phyloP scores from a whole-genome alignment of 2,797 vertebrate species.

The Pipistrellus pygmaeus region DNA sequence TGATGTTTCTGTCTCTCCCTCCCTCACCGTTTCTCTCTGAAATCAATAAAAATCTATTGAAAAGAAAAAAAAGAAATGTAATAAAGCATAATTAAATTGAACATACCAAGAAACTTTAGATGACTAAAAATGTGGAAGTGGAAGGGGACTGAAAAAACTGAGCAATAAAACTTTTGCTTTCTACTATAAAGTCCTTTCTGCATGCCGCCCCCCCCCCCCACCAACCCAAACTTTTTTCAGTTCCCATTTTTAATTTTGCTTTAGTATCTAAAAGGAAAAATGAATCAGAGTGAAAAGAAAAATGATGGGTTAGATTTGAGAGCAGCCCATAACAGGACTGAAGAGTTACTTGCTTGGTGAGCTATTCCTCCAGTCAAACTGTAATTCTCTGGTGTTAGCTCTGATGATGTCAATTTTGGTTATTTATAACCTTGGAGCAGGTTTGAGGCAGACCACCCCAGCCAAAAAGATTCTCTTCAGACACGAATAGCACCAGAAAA shows the following conservation, averaged over 20 bases:
- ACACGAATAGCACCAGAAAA: neutral
- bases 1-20: too few species aligned
- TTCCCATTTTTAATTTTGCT: conserved; percentile 40
- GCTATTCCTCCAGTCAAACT: neutral
- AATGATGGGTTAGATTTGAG: neutral
- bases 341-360: neutral
- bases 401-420: neutral
- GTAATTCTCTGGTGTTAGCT: neutral
- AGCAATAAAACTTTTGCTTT: conserved; percentile 48
- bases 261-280: conserved; percentile 59
- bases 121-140: neutral
- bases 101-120: neutral
- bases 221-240: neutral
- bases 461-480: neutral
- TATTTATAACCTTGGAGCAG: neutral
- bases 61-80: neutral
- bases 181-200: neutral
- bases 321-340: neutral
- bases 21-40: too few species aligned
- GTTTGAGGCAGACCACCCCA: neutral
- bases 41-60: too few species aligned
- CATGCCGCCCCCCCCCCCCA: neutral
- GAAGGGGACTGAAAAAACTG: neutral
- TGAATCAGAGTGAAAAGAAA: conserved; percentile 62
- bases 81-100: conserved; percentile 49